A percentile compares a stretch with the other conserved stretches of the same genome.
These are phyloP conservation scores for Patella caerulea DNA, from an alignment of 2,888 invertebrate species.

Conservation along the genomic window DNA sequence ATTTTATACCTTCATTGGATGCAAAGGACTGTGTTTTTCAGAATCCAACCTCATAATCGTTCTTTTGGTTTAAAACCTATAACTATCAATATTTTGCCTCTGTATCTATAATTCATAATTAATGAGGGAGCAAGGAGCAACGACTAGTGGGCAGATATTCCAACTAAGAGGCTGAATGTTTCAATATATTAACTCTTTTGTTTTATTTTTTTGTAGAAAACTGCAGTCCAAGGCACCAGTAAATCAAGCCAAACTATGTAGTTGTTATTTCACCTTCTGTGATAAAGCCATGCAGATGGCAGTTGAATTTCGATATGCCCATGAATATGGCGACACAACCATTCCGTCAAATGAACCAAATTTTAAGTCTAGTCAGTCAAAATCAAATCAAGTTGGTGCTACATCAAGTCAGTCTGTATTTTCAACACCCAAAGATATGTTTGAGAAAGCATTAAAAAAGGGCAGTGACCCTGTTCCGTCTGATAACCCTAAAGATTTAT, in stretches of 20 bases:
- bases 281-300: constrained; percentile 56
- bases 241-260: constrained; percentile 33
- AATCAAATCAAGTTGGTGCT: constrained; percentile 36
- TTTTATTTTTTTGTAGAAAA: constrained; percentile 10
- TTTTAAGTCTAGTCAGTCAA: constrained; percentile 46
- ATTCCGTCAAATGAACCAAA: constrained; percentile 49
- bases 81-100: too few relatives aligned
- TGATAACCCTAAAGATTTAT: neutral
- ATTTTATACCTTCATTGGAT: too few relatives aligned
- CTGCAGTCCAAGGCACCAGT: constrained; percentile 12
- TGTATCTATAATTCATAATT: too few relatives aligned
- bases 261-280: constrained; percentile 54
- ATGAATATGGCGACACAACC: constrained; percentile 64
- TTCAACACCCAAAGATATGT: constrained; percentile 42
- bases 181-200: neutral
- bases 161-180: too few relatives aligned
- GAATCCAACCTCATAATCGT: too few relatives aligned
- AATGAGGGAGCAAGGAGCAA: too few relatives aligned
- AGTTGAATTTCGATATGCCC: constrained; percentile 61
- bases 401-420: neutral
- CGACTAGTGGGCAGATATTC: neutral
- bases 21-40: too few relatives aligned
- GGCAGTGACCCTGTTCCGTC: neutral
- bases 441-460: constrained; percentile 43
- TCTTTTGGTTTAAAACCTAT: too few relatives aligned